Evolutionary conservation across 2,888 invertebrate species (phyloP).

Genomic region (Caenorhabditis imperialis): DNA sequence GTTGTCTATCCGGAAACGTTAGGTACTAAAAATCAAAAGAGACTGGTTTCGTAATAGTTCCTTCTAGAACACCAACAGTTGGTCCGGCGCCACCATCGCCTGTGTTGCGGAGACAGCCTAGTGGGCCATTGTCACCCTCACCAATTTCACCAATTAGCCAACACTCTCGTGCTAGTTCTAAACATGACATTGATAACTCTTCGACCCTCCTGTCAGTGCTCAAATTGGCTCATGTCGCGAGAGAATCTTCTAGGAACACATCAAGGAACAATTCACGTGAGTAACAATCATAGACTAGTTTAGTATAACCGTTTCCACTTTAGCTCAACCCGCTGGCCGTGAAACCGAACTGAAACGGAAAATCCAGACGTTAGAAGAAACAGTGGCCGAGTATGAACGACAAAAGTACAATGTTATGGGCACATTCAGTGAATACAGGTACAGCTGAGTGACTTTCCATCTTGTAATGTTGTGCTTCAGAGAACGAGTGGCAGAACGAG

Average conservation of each 20-base stretch:
- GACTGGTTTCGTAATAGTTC: too few relatives aligned
- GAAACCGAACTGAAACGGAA: conserved; percentile 76
- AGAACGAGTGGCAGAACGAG: conserved; percentile 77
- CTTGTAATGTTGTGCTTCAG: too few relatives aligned
- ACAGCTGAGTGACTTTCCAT: too few relatives aligned
- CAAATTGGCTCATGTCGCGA: conserved; percentile 58
- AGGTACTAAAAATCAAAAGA: conserved; percentile 29
- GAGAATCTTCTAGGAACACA: conserved; percentile 51
- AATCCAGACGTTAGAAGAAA: conserved; percentile 77
- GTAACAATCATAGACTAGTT: too few relatives aligned
- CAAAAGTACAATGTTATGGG: conserved; percentile 78
- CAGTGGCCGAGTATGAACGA: conserved; percentile 78
- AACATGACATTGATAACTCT: conserved; percentile 59
- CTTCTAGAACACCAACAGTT: conserved; percentile 45
- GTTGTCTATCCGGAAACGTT: conserved; percentile 58
- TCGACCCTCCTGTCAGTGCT: conserved; percentile 46
- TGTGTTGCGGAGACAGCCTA: conserved; percentile 32
- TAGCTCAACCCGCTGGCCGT: conserved; percentile 57
- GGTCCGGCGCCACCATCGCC: conserved; percentile 56
- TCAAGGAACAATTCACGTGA: conserved; percentile 44
- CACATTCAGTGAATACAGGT: conserved; percentile 77
- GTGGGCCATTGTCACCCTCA: conserved; percentile 53
- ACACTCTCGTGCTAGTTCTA: conserved; percentile 52
- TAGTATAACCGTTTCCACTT: too few relatives aligned
- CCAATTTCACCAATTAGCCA: conserved; percentile 58